Conservation (phyloP, 1,140 invertebrate species). For the Lepidurus apus region DNA sequence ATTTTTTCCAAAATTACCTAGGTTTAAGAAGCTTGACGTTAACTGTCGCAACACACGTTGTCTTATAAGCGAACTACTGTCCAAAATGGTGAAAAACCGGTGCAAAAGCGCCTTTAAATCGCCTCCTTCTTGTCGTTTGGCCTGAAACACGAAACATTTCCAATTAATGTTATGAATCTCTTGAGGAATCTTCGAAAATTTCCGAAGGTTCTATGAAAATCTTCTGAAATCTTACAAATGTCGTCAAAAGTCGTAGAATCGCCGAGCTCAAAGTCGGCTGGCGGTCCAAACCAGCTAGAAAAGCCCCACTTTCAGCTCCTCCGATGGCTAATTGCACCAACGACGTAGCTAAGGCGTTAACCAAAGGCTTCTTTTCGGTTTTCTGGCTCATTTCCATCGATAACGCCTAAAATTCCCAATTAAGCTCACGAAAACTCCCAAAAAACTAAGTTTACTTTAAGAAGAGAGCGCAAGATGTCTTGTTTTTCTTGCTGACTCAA, state of each 20-base stretch:
- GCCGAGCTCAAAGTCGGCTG: constrained; percentile 31
- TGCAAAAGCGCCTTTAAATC: not conserved
- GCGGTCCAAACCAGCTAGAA: constrained; percentile 28
- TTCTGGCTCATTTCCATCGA: constrained; percentile 25
- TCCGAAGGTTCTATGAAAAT: not conserved
- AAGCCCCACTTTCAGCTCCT: constrained; percentile 15
- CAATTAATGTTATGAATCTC: not conserved
- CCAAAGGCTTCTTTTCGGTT: not conserved
- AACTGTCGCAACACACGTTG: not conserved
- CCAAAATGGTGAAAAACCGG: not conserved
- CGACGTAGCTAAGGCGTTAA: constrained; percentile 40
- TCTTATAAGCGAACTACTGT: not conserved
- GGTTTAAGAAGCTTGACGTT: not conserved
- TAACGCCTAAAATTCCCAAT: not conserved
- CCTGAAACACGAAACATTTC: not conserved
- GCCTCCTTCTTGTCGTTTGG: not conserved
- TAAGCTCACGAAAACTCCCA: constrained; percentile 8
- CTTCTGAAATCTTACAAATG: constrained; percentile 29
- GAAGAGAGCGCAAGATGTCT: constrained; percentile 27
- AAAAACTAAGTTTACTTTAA: constrained; percentile 12
- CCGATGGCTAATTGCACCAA: constrained; percentile 36
- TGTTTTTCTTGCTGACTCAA: constrained; percentile 31
- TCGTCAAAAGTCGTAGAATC: constrained; percentile 41
- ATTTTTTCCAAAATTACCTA: not conserved
- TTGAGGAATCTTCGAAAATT: too few relatives aligned